Percentiles rank a stretch among this genome's conserved stretches.
phyloP scores from a whole-genome alignment of 2,797 vertebrate species.

The Pangasius djambal region DNA sequence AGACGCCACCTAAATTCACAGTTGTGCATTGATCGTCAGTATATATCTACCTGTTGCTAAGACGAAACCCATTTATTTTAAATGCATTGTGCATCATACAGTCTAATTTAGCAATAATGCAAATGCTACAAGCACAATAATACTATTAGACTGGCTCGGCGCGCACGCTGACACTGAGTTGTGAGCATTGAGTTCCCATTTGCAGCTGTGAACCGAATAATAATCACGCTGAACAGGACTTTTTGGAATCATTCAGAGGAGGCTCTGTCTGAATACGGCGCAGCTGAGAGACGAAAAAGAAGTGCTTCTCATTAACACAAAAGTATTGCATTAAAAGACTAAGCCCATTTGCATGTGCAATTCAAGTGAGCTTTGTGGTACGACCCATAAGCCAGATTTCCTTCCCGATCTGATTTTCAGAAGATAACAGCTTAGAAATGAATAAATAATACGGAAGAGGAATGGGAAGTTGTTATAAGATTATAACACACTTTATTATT shows the following conservation, averaged over 20 bases:
- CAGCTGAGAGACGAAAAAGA: conserved; percentile 51
- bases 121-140: conserved; percentile 56
- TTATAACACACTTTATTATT: background rate
- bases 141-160: conserved; percentile 49
- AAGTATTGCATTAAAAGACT: conserved; percentile 55
- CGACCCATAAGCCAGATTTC: conserved; percentile 34
- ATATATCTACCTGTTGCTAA: conserved; percentile 46
- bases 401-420: conserved; percentile 48
- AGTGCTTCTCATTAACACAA: conserved; percentile 55
- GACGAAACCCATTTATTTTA: conserved; percentile 58
- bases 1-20: background rate
- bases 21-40: background rate
- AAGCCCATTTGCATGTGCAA: conserved; percentile 51
- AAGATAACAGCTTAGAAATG: conserved; percentile 17
- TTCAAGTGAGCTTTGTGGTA: conserved; percentile 51
- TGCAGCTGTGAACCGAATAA: conserved; percentile 66
- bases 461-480: background rate
- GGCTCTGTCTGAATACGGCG: conserved; percentile 50
- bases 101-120: conserved; percentile 63
- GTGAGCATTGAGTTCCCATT: conserved; percentile 31
- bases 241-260: conserved; percentile 40
- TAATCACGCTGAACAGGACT: conserved; percentile 51
- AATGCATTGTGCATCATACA: conserved; percentile 51
- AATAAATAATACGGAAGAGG: conserved; percentile 47
- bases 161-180: conserved; percentile 37